phyloP scores from a whole-genome alignment of 2,888 invertebrate genomes.

The Watsonalla cultraria region DNA sequence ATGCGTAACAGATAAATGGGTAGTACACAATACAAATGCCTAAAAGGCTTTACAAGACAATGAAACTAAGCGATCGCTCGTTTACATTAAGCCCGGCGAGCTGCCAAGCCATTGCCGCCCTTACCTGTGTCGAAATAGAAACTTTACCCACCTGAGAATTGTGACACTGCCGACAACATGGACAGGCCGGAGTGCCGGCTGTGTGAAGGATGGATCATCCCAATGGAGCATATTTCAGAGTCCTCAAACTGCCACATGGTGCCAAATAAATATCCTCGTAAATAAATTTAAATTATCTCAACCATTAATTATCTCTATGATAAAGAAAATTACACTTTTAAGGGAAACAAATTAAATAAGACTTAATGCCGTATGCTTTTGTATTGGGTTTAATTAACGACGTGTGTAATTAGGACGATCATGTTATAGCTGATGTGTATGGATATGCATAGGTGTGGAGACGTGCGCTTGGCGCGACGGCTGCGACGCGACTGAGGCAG shows the following conservation, averaged over 20 bases:
- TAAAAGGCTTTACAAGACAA: slow-evolving; percentile 22
- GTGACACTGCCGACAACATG: slow-evolving; percentile 65
- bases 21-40: slow-evolving; percentile 11
- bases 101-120: slow-evolving; percentile 8
- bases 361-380: slow-evolving; percentile 3
- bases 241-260: slow-evolving; percentile 84
- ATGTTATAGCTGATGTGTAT: slow-evolving; percentile 48
- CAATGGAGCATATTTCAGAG: slow-evolving; percentile 90
- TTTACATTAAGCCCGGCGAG: slow-evolving; percentile 11
- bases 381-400: slow-evolving; percentile 29
- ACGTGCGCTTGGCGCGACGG: slow-evolving; percentile 55
- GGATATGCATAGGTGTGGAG: slow-evolving; percentile 39
- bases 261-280: slow-evolving; percentile 3
- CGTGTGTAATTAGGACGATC: slow-evolving; percentile 47
- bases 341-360: neutral
- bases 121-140: slow-evolving; percentile 10
- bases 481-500: slow-evolving; percentile 61
- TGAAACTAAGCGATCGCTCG: slow-evolving; percentile 16
- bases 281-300: neutral
- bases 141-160: slow-evolving; percentile 59
- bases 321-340: neutral
- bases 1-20: slow-evolving; percentile 9
- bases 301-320: neutral
- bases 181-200: slow-evolving; percentile 85
- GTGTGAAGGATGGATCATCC: slow-evolving; percentile 85